Base-by-base conservation (phyloP, 2,797 vertebrate genomes). In the Hirundo rustica region DNA sequence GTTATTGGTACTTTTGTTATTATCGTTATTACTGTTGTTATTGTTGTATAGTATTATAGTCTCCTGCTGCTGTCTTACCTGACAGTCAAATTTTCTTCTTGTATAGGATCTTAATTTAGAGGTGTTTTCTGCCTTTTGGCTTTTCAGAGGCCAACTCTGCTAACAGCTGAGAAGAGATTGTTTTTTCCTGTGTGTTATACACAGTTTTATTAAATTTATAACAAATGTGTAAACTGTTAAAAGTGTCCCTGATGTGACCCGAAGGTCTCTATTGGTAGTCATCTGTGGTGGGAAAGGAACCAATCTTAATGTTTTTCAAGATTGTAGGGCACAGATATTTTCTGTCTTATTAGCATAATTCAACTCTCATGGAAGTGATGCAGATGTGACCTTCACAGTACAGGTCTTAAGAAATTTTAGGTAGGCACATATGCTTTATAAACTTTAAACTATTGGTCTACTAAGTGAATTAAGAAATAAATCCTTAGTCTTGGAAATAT, bases 301-400 rank as follows among this genome's bases (percentile, higher is more conserved):
- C 15, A 7, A 0, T 22, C n/a, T 50, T 30, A 13, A 7, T 22
- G 40, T 25, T 67, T 62, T 47, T 16, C 34, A 40, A 13, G 26
- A 29, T 3, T 29, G 3, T 21, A 26, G 32, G 15, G 18, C 27
- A 32, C 34, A 26, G 42, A 40, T 7, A 3, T 67, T 80, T 80
- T 55, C 18, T 62, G 5, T 26, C 25, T 36, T 58, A 20, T 2
- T 71, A 34, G 21, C 30, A 26, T 19, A 70, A 58, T 70, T 73
- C 20, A 61, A 0, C 12, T 30, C 13, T 1, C 0, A 4, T 42
- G 10, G 15, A 80, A 86, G 26, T 6, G 15, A 8, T 47, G 20
- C 29, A 50, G 30, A 23, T 8, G 3, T 23, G 50, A 7, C 16
- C 25, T 53, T 60, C 25, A 18, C 13, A 64, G 1, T 38, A 7